phyloP scores from a whole-genome alignment of 2,888 invertebrate genomes.

The Noctua janthe region DNA sequence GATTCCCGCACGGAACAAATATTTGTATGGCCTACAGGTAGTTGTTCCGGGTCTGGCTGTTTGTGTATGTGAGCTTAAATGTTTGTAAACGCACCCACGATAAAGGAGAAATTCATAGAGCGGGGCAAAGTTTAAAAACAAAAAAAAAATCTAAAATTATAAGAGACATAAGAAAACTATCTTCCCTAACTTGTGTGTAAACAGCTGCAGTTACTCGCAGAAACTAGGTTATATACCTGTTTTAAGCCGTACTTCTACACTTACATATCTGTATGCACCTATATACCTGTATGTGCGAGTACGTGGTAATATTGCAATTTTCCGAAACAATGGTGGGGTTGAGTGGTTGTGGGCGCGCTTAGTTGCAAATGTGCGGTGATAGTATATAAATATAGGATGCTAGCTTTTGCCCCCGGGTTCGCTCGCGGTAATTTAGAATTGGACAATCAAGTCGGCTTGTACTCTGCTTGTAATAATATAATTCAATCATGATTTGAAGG shows the following conservation, averaged over 20 bases:
- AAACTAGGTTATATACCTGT: constrained; percentile 29
- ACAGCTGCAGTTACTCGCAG: neutral
- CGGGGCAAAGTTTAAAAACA: no score
- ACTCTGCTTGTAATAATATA: no score
- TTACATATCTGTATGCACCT: neutral
- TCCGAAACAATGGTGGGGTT: constrained; percentile 17
- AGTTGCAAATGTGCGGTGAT: neutral
- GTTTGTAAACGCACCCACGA: no score
- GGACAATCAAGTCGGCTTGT: no score
- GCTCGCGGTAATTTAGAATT: neutral
- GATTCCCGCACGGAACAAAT: no score
- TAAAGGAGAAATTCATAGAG: no score
- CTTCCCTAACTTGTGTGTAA: neutral
- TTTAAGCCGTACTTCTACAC: neutral
- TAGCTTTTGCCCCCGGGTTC: neutral
- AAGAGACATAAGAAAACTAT: neutral
- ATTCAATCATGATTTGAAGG: no score
- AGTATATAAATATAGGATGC: neutral
- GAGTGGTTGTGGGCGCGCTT: neutral
- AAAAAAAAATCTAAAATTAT: neutral
- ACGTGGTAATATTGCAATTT: constrained; percentile 31
- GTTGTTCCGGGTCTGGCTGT: no score
- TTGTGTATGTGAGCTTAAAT: no score
- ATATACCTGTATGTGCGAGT: neutral
- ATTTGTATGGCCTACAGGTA: no score